Evolutionary conservation across 2,888 invertebrate genomes (phyloP).

Genomic region (Byasa hedistus): DNA sequence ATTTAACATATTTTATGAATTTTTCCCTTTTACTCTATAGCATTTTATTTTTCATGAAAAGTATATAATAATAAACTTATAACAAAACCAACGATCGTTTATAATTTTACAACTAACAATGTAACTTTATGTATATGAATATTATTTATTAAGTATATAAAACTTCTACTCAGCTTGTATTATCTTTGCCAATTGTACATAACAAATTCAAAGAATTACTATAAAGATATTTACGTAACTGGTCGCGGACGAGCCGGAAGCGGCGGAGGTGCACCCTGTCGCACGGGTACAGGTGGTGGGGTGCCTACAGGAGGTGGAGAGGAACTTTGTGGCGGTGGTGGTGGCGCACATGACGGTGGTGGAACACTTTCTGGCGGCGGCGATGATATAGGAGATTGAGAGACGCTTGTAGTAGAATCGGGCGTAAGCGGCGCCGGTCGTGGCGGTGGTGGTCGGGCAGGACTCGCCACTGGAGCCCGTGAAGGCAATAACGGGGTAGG

Average conservation of each 20-base stretch:
- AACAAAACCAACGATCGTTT: conserved; percentile 25
- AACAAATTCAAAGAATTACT: conserved; percentile 2
- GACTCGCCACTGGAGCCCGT: conserved; percentile 70
- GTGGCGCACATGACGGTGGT: conserved; percentile 83
- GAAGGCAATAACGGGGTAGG: conserved; percentile 70
- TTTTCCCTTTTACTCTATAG: background rate
- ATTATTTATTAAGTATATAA: conserved; percentile 22
- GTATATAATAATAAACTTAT: conserved; percentile 18
- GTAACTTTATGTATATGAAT: conserved; percentile 15
- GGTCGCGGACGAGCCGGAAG: conserved; percentile 82
- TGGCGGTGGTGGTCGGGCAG: conserved; percentile 80
- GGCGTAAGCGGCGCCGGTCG: conserved; percentile 78
- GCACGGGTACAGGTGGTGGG: conserved; percentile 76
- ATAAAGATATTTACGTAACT: conserved; percentile 34
- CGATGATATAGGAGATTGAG: conserved; percentile 65
- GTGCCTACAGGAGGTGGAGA: conserved; percentile 63
- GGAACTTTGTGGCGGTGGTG: conserved; percentile 52
- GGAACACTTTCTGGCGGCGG: conserved; percentile 81
- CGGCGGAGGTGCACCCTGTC: conserved; percentile 82
- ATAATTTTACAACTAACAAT: conserved; percentile 15
- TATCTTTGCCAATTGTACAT: conserved; percentile 15
- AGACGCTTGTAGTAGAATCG: conserved; percentile 61
- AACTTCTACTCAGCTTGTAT: conserved; percentile 23
- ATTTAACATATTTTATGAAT: too few relatives aligned
- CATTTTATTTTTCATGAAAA: conserved; percentile 9